A percentile compares a stretch with the other conserved stretches of the same genome.
These are phyloP conservation scores for Caerostris extrusa DNA, from an alignment of 1,140 invertebrate genomes.

Conservation along the genomic window DNA sequence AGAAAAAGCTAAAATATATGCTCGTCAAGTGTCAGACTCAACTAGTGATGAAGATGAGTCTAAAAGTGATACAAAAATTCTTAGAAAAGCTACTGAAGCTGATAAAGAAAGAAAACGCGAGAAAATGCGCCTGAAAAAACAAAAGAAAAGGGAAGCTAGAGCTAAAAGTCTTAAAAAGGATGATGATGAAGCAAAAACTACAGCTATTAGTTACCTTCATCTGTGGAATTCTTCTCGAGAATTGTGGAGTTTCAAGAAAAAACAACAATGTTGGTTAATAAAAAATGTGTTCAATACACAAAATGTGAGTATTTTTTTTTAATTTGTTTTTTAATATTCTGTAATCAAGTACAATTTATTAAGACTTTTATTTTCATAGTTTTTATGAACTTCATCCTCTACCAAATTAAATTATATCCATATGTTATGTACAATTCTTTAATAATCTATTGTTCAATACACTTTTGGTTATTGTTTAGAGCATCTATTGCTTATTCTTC, in stretches of 20 bases:
- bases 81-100: conserved; percentile 41
- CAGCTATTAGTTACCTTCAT: conserved; percentile 50
- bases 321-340: not conserved
- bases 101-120: conserved; percentile 52
- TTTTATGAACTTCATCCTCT: too few species aligned
- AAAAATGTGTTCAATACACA: conserved; percentile 49
- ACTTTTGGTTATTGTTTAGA: too few species aligned
- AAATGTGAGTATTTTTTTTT: not conserved
- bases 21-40: not conserved
- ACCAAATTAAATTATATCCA: too few species aligned
- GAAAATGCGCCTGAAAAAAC: conserved; percentile 36
- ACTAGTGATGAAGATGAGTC: not conserved
- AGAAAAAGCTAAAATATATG: not conserved
- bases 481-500: too few species aligned
- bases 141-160: conserved; percentile 45
- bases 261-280: conserved; percentile 52
- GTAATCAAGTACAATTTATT: too few species aligned
- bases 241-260: conserved; percentile 62
- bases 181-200: not conserved
- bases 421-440: too few species aligned
- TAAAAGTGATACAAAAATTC: not conserved
- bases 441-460: too few species aligned
- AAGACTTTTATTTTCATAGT: too few species aligned
- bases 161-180: conserved; percentile 46
- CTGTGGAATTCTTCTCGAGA: conserved; percentile 53